Conservation (phyloP, 2,113 vertebrate genomes). For the Rhizomys pruinosus region DNA sequence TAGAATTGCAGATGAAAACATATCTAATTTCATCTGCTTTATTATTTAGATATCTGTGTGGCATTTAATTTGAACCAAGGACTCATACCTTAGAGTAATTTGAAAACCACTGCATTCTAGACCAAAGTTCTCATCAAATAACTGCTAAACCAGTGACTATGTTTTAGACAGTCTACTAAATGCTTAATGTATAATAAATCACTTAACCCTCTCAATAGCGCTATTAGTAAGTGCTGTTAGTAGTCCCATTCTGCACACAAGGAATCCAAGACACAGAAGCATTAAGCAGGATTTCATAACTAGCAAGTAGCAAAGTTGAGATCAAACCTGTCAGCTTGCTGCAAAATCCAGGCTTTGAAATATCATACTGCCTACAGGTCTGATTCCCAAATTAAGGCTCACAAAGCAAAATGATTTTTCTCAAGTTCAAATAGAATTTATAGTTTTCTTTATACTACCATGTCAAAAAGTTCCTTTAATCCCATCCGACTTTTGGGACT, state of each 20-base stretch:
- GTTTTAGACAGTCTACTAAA: conserved; percentile 22
- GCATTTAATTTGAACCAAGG: conserved; percentile 42
- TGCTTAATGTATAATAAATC: conserved; percentile 32
- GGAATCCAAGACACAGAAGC: neutral
- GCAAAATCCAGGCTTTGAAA: conserved; percentile 24
- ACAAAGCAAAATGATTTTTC: neutral
- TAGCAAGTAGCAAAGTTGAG: neutral
- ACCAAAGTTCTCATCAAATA: conserved; percentile 30
- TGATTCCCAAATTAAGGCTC: conserved; percentile 18
- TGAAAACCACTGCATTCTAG: conserved; percentile 49
- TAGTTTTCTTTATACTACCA: neutral
- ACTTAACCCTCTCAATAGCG: neutral
- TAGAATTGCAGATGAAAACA: conserved; percentile 33
- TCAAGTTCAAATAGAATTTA: conserved; percentile 33
- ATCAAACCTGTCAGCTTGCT: neutral
- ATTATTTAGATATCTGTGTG: conserved; percentile 52
- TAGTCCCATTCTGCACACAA: neutral
- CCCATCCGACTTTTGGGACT: neutral
- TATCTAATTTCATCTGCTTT: conserved; percentile 22
- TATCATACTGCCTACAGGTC: neutral
- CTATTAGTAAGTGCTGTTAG: conserved; percentile 9
- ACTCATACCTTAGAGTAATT: conserved; percentile 42
- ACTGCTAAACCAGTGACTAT: conserved; percentile 50
- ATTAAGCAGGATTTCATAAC: neutral
- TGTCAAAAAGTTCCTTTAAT: neutral